Conservation (phyloP, 2,797 vertebrate species). For the Coregonus ussuriensis region DNA sequence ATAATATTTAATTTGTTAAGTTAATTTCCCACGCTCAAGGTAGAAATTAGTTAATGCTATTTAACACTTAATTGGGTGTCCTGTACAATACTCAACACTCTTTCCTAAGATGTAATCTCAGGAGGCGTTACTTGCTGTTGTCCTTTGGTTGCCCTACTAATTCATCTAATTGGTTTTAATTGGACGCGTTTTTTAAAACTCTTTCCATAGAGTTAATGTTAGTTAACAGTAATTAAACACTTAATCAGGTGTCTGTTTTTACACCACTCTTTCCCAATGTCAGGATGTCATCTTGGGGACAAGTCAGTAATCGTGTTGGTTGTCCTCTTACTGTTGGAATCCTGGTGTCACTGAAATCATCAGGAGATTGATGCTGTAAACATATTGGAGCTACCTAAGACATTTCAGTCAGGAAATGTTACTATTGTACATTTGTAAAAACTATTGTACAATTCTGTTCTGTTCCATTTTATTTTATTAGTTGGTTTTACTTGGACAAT, state of each 20-base stretch:
- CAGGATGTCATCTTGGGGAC: neutral
- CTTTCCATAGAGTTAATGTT: neutral
- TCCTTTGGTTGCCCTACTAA: neutral
- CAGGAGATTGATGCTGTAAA: neutral
- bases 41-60: no score
- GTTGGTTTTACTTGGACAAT: neutral
- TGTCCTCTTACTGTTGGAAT: neutral
- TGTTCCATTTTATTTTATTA: neutral
- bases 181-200: neutral
- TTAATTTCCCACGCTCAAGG: no score
- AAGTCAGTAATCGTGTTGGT: neutral
- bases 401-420: no score
- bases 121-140: neutral
- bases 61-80: no score
- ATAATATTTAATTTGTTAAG: no score
- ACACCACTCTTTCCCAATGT: neutral
- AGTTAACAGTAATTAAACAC: neutral
- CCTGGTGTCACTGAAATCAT: slow-evolving; percentile 2
- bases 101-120: neutral
- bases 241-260: neutral
- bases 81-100: neutral
- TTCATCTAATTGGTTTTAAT: neutral
- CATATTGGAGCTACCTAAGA: neutral
- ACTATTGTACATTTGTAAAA: no score
- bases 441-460: no score